Percentiles rank a stretch among this genome's conserved stretches.
These are phyloP conservation scores for Lynx canadensis DNA, from an alignment of 2,113 vertebrate genomes.

Conservation along the genomic window DNA sequence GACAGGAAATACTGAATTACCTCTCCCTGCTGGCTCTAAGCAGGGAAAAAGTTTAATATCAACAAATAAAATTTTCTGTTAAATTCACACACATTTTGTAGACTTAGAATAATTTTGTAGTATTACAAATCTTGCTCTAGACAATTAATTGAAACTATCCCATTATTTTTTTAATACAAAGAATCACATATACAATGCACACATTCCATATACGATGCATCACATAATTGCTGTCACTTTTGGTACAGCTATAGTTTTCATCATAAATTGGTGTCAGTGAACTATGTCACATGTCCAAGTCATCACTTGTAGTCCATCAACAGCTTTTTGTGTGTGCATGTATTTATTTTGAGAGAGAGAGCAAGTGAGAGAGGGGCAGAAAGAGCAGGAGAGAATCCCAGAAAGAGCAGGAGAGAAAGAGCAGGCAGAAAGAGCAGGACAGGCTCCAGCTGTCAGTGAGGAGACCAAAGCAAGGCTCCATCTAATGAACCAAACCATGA, in stretches of 20 bases:
- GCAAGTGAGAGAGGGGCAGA: too few species aligned
- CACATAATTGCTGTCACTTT: background rate
- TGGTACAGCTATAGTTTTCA: slow-evolving; percentile 30
- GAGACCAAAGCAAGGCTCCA: too few species aligned
- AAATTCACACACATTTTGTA: slow-evolving; percentile 21
- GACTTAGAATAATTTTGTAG: slow-evolving; percentile 22
- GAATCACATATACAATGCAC: background rate
- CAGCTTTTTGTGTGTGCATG: background rate
- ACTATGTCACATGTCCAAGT: background rate
- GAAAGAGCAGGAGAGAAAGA: too few species aligned
- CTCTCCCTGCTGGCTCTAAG: background rate
- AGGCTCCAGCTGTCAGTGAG: too few species aligned
- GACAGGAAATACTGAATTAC: background rate
- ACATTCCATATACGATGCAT: background rate
- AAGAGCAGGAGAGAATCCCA: too few species aligned
- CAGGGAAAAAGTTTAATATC: background rate
- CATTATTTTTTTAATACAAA: slow-evolving; percentile 28
- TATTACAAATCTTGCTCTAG: slow-evolving; percentile 29
- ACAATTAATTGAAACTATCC: slow-evolving; percentile 48
- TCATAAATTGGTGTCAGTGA: slow-evolving; percentile 32
- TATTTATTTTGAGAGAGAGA: too few species aligned
- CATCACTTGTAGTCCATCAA: slow-evolving; percentile 20
- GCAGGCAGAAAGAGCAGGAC: too few species aligned
- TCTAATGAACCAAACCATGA: too few species aligned
- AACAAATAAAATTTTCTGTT: slow-evolving; percentile 43